Conservation (phyloP, 2,113 vertebrate species). For the Chaetops frenatus region DNA sequence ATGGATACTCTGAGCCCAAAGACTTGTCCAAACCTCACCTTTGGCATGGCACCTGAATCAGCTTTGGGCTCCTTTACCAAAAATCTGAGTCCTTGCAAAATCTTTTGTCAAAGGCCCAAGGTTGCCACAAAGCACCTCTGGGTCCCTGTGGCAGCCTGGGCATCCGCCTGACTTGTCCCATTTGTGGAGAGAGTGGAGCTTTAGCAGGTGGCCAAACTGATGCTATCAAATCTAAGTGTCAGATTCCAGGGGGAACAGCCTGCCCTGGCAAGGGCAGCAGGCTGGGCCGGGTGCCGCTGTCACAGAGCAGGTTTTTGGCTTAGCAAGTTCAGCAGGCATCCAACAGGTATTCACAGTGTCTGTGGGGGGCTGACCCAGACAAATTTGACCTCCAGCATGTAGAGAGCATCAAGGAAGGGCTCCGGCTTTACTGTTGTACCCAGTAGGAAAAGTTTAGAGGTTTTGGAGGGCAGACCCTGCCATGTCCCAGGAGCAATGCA, state of each 20-base stretch:
- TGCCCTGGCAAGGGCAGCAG: background rate
- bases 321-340: background rate
- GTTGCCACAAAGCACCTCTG: rapidly evolving
- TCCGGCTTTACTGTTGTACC: background rate
- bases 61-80: background rate
- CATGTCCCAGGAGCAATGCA: rapidly evolving
- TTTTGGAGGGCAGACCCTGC: background rate
- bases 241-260: background rate
- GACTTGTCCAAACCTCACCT: background rate
- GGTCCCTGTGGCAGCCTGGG: background rate
- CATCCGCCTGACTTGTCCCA: background rate
- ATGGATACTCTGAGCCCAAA: background rate
- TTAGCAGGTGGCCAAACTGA: background rate
- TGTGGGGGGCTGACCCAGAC: background rate
- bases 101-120: background rate
- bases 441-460: background rate
- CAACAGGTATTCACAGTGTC: background rate
- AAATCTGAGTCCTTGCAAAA: background rate
- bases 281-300: background rate
- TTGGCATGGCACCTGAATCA: background rate
- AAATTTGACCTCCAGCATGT: background rate
- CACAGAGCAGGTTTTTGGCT: background rate
- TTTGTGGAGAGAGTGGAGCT: background rate
- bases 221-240: background rate
- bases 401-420: background rate